Evolutionary conservation across 2,888 invertebrate genomes (phyloP), one percentile per base, ranked within the genome.

Genomic region (Brachypalpus laphriformis): DNA sequence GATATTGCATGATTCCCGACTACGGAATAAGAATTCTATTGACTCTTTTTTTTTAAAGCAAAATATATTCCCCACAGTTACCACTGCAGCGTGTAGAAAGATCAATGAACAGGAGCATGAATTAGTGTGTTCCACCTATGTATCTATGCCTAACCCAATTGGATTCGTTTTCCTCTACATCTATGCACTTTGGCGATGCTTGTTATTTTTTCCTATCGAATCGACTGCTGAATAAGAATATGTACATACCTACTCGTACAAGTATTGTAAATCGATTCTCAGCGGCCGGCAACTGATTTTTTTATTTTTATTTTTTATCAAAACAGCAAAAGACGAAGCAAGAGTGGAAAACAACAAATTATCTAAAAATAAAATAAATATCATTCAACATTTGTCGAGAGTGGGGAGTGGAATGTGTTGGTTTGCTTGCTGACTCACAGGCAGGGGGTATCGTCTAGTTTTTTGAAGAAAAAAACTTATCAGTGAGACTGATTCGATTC

Each of bases 31-130:
- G 28, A 54, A 74, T 74, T 57, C 47, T 51, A 28, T 56, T 25
- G 37, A 37, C 47, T 56, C 37, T n/a, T n/a, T n/a, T n/a, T n/a
- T n/a, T n/a, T n/a, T n/a, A n/a, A n/a, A 40, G 40, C 6, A 1
- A 1, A n/a, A 70, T 49, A 65, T 71, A 61, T 51, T 59, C 28
- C 31, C 22, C 51, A 63, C 37, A 22, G 37, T 16, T n/a, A 42
- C 63, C 31, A 34, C 22, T 42, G 40, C 34, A 65, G 18, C 31
- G 25, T n/a, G n/a, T 25, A 74, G 72, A 68, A 80, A 83, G 78
- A 78, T 83, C 83, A 83, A 78, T 83, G 83, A 78, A 57, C 66
- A 83, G 74, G 56, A 74, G 83, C 78, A 83, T 83, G 66, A 63
- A 74, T 74, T 74, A 72, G 59, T 65, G 34, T 9, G 54, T 49